Conservation (phyloP, 2,113 vertebrate species). For the Callithrix jacchus region DNA sequence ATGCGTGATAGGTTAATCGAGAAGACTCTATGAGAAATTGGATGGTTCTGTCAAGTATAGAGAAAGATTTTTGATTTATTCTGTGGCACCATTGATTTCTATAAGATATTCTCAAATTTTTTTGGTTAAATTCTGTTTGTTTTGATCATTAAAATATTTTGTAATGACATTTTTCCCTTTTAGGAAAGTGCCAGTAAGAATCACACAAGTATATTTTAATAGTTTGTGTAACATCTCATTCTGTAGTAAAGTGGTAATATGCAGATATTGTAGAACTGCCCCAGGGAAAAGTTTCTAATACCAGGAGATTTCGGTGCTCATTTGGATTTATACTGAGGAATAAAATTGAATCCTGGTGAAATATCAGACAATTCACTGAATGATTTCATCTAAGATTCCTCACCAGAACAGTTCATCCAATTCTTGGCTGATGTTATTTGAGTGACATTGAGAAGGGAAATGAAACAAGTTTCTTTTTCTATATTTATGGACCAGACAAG, state of each 20-base stretch:
- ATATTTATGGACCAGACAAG: neutral
- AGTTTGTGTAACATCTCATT: neutral
- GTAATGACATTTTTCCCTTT: neutral
- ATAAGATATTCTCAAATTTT: neutral
- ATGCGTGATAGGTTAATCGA: neutral
- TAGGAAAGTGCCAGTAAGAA: neutral
- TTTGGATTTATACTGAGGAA: slow-evolving; percentile 24
- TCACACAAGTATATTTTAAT: neutral
- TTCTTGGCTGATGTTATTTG: neutral
- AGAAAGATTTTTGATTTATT: neutral
- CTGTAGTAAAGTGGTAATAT: neutral
- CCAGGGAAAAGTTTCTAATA: slow-evolving; percentile 21
- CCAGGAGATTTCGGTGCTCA: slow-evolving; percentile 10
- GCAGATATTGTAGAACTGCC: neutral
- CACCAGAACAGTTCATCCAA: neutral
- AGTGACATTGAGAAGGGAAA: neutral
- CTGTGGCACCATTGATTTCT: neutral
- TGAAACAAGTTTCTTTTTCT: neutral
- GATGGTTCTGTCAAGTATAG: neutral
- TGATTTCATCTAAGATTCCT: slow-evolving; percentile 31
- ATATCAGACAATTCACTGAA: slow-evolving; percentile 15
- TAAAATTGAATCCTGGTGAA: slow-evolving; percentile 37
- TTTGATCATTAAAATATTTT: neutral
- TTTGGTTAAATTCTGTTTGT: slow-evolving; percentile 5
- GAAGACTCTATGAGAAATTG: neutral